A percentile compares a stretch with the other conserved stretches of the same genome.
These are phyloP conservation scores for Peromyscus melanophrys DNA, from an alignment of 2,797 vertebrate genomes.

Conservation along the genomic window DNA sequence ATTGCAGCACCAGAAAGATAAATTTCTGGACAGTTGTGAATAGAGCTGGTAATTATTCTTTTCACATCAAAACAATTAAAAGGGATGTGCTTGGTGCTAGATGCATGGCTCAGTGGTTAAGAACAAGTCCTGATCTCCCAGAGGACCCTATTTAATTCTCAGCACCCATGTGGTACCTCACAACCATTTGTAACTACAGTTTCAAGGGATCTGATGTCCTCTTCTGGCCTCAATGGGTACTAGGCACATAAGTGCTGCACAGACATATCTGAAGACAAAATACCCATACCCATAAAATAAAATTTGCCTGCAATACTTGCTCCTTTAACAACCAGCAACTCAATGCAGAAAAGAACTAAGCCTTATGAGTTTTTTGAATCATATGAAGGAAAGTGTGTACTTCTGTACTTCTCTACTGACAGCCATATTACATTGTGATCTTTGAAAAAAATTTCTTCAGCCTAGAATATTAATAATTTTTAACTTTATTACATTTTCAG, in stretches of 20 bases:
- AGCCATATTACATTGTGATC: no score
- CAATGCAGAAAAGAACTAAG: not conserved
- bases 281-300: not conserved
- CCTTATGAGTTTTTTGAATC: not conserved
- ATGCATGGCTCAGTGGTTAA: no score
- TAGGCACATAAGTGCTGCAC: not conserved
- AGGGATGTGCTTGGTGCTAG: not conserved
- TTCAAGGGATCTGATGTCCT: not conserved
- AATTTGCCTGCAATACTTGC: not conserved
- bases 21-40: conserved; percentile 1
- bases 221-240: not conserved
- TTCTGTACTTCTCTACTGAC: not conserved
- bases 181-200: not conserved
- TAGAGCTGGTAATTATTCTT: not conserved
- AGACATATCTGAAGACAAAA: not conserved
- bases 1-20: no score
- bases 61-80: not conserved
- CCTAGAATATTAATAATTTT: not conserved
- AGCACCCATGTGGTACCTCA: not conserved
- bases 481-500: not conserved
- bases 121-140: no score
- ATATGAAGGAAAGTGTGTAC: not conserved
- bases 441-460: not conserved
- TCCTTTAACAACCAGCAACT: not conserved
- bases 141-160: no score